Evolutionary conservation across 2,797 vertebrate genomes (phyloP).

Genomic region (Poecilia velifera): DNA sequence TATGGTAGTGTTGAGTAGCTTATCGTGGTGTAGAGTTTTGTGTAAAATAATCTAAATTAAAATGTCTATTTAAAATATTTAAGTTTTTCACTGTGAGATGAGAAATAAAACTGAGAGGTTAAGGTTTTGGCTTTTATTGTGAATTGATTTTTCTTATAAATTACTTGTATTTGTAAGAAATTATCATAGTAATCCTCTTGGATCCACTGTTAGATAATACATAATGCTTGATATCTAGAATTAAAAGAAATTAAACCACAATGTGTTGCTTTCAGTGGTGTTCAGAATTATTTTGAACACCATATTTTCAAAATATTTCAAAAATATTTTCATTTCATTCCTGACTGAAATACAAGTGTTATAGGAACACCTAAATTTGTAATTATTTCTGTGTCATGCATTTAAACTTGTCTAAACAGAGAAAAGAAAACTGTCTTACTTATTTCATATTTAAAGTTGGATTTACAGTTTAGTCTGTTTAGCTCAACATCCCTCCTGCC

Average conservation of each 20-base stretch:
- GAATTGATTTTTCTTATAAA: background rate
- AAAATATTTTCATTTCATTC: background rate
- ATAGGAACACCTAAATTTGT: background rate
- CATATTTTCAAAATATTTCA: too few relatives aligned
- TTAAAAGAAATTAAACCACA: background rate
- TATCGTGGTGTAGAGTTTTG: background rate
- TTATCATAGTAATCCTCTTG: background rate
- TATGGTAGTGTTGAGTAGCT: background rate
- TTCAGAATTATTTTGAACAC: background rate
- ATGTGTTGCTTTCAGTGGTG: background rate
- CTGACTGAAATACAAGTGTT: background rate
- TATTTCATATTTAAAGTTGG: background rate
- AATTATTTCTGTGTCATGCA: background rate
- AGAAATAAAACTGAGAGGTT: background rate
- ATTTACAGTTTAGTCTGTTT: background rate
- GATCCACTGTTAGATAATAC: background rate
- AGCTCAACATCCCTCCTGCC: background rate
- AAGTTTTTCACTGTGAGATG: background rate
- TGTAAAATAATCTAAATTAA: background rate
- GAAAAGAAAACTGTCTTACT: background rate
- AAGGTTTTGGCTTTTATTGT: background rate
- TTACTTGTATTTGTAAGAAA: background rate
- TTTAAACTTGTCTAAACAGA: too few relatives aligned
- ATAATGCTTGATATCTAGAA: background rate
- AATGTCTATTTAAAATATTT: background rate